Percentiles rank a stretch among this genome's conserved stretches.
Conservation (phyloP, 2,113 vertebrate genomes). For the Henicopernis longicauda region DNA sequence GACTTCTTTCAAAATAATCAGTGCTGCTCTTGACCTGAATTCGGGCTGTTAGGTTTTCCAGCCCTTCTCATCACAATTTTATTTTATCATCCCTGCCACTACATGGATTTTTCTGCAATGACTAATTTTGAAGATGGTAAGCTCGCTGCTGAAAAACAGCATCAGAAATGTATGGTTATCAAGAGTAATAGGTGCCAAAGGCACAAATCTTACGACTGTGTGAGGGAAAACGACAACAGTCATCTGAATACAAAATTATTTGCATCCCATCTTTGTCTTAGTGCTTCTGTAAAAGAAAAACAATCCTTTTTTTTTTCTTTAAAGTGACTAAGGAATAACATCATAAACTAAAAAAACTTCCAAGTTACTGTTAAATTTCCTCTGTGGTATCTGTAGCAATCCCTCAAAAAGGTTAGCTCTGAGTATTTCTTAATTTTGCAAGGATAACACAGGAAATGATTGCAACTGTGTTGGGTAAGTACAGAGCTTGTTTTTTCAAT, state of each 20-base stretch:
- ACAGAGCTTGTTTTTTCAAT: neutral
- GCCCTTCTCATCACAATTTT: neutral
- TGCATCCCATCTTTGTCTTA: neutral
- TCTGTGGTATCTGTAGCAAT: constrained; percentile 12
- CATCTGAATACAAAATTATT: constrained; percentile 29
- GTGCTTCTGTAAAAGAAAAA: constrained; percentile 21
- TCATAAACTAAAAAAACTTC: neutral
- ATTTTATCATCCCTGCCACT: constrained; percentile 15
- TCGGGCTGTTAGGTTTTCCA: constrained; percentile 8
- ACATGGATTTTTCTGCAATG: constrained; percentile 22
- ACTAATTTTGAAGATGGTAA: constrained; percentile 49
- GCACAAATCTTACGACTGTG: constrained; percentile 12
- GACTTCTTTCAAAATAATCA: neutral
- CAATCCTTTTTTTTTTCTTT: neutral
- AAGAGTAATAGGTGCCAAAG: constrained; percentile 31
- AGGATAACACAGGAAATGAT: neutral
- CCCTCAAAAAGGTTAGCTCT: neutral
- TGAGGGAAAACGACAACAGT: neutral
- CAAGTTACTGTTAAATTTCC: neutral
- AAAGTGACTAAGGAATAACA: neutral
- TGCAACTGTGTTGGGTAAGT: neutral
- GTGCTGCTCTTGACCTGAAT: constrained; percentile 42
- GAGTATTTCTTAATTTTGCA: constrained; percentile 12
- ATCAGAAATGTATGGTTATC: constrained; percentile 14
- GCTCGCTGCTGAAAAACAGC: neutral